phyloP scores from a whole-genome alignment of 2,888 invertebrate species.

The Thymelicus lineola region DNA sequence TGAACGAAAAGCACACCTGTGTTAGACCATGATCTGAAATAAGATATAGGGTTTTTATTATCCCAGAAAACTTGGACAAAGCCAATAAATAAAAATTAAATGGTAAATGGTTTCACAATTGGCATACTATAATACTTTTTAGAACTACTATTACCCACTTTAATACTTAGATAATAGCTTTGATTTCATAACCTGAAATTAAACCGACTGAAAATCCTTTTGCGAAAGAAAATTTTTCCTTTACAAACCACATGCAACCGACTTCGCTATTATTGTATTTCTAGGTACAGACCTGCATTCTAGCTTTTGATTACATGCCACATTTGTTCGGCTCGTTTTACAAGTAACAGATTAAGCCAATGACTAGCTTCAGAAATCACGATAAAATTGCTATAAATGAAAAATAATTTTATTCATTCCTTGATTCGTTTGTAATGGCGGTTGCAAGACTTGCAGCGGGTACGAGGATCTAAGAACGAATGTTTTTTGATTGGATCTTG shows the following conservation, averaged over 20 bases:
- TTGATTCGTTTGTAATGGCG: constrained; percentile 22
- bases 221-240: background rate
- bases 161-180: too few relatives aligned
- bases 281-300: constrained; percentile 24
- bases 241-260: constrained; percentile 13
- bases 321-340: constrained; percentile 18
- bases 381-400: constrained; percentile 24
- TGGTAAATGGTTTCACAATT: too few relatives aligned
- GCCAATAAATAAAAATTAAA: too few relatives aligned
- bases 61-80: too few relatives aligned
- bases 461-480: constrained; percentile 7
- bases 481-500: too few relatives aligned
- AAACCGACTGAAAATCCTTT: too few relatives aligned
- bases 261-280: constrained; percentile 8
- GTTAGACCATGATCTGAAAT: too few relatives aligned
- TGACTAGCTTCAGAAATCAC: constrained; percentile 20
- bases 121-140: too few relatives aligned
- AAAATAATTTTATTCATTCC: constrained; percentile 21
- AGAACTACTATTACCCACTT: too few relatives aligned
- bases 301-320: constrained; percentile 23
- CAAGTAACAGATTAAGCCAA: background rate
- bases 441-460: background rate
- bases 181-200: too few relatives aligned
- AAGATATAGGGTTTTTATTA: too few relatives aligned
- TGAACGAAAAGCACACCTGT: too few relatives aligned